phyloP scores from a whole-genome alignment of 2,113 vertebrate genomes.

The Tiliqua scincoides region DNA sequence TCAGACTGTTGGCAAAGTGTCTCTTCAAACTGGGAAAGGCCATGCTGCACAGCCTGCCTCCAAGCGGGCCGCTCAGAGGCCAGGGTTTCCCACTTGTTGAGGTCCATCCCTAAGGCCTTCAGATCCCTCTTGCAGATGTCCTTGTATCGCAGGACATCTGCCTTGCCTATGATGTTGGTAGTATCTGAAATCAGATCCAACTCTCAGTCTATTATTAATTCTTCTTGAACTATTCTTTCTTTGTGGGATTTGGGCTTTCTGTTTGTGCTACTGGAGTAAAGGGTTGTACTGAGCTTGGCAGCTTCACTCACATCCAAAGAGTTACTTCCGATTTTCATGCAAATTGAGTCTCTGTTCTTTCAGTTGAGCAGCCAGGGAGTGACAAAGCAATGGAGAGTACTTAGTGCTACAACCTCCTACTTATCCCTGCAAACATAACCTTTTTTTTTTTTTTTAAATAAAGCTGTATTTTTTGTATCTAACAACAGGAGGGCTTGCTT shows the following conservation, averaged over 20 bases:
- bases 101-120: too few relatives aligned
- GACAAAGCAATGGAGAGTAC: constrained; percentile 5
- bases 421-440: constrained; percentile 14
- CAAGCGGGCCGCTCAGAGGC: too few relatives aligned
- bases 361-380: neutral
- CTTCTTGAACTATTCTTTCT: neutral
- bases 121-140: too few relatives aligned
- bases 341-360: constrained; percentile 38
- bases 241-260: neutral
- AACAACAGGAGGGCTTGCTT: constrained; percentile 46
- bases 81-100: too few relatives aligned
- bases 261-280: too few relatives aligned
- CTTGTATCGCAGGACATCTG: too few relatives aligned
- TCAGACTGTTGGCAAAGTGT: too few relatives aligned
- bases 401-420: constrained; percentile 1
- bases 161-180: neutral
- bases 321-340: constrained; percentile 39
- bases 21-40: too few relatives aligned
- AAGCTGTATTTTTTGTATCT: constrained; percentile 48
- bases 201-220: too few relatives aligned
- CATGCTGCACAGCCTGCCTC: too few relatives aligned
- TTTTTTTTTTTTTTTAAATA: constrained; percentile 35
- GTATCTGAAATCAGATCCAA: too few relatives aligned
- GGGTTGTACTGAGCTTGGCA: neutral
- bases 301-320: constrained; percentile 16